These are phyloP conservation scores for Poicephalus meyeri DNA, from an alignment of 2,113 vertebrate species.

Conservation along the genomic window DNA sequence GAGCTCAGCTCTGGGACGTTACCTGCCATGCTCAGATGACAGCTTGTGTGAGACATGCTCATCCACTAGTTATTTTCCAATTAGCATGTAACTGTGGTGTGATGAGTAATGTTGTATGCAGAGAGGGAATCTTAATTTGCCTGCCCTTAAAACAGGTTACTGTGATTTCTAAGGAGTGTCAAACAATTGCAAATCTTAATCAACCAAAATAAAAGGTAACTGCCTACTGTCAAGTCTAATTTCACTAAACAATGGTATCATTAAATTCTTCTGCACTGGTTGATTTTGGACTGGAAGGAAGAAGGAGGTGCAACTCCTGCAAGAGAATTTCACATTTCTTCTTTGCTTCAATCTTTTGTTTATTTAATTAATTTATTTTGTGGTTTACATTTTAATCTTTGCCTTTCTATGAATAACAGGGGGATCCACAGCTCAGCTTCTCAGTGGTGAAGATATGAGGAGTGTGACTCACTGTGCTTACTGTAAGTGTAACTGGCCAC, in stretches of 20 bases:
- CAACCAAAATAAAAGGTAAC: constrained; percentile 9
- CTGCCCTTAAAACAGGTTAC: constrained; percentile 10
- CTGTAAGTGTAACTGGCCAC: neutral
- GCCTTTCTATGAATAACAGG: neutral
- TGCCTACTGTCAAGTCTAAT: neutral
- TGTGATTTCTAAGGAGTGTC: constrained; percentile 25
- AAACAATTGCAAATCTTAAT: constrained; percentile 19
- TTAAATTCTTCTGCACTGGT: neutral
- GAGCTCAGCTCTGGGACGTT: neutral
- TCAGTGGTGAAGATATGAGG: neutral
- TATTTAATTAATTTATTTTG: neutral
- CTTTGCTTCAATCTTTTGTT: neutral
- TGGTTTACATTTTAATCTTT: neutral
- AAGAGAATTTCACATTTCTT: neutral
- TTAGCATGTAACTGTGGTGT: constrained; percentile 7
- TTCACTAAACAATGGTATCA: neutral
- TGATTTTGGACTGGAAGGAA: neutral
- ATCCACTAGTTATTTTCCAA: neutral
- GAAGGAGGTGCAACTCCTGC: neutral
- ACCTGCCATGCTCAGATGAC: neutral
- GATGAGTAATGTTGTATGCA: neutral
- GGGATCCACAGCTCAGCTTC: neutral
- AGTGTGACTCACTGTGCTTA: neutral
- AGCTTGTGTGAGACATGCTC: neutral
- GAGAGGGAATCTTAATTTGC: constrained; percentile 12